A percentile compares a stretch with the other conserved stretches of the same genome.
Conservation (phyloP, 2,797 vertebrate species). For the Onychomys arenicola region DNA sequence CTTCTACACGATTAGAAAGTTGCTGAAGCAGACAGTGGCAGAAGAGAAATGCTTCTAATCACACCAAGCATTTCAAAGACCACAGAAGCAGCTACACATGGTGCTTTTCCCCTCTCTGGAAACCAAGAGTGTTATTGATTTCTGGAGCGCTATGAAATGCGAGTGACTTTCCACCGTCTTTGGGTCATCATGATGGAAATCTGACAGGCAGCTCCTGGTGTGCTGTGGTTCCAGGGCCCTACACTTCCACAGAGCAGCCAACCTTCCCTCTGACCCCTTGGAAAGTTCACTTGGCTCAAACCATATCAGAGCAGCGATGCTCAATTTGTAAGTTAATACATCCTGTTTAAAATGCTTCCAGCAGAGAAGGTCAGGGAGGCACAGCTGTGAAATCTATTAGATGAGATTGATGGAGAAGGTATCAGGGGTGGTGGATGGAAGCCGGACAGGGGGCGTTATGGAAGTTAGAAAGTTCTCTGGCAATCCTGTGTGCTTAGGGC, state of each 20-base stretch:
- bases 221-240: conserved; percentile 45
- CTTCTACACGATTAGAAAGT: neutral
- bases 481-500: conserved; percentile 38
- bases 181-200: conserved; percentile 20
- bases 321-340: conserved; percentile 58
- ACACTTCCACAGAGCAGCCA: conserved; percentile 57
- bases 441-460: conserved; percentile 8
- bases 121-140: conserved; percentile 46
- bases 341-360: conserved; percentile 71
- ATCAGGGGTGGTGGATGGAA: conserved; percentile 63
- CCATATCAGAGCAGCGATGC: conserved; percentile 54
- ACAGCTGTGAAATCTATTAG: conserved; percentile 81
- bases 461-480: conserved; percentile 54
- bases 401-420: conserved; percentile 71
- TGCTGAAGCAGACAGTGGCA: neutral
- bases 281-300: conserved; percentile 68
- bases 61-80: neutral
- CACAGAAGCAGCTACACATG: neutral
- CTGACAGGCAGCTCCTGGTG: neutral
- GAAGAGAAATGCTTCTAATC: conserved; percentile 69
- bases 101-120: neutral
- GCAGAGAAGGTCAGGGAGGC: conserved; percentile 81
- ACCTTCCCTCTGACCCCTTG: conserved; percentile 43
- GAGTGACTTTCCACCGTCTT: neutral
- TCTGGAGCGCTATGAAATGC: conserved; percentile 58